Conservation (phyloP, 2,888 invertebrate genomes). For the Papilio gigon region DNA sequence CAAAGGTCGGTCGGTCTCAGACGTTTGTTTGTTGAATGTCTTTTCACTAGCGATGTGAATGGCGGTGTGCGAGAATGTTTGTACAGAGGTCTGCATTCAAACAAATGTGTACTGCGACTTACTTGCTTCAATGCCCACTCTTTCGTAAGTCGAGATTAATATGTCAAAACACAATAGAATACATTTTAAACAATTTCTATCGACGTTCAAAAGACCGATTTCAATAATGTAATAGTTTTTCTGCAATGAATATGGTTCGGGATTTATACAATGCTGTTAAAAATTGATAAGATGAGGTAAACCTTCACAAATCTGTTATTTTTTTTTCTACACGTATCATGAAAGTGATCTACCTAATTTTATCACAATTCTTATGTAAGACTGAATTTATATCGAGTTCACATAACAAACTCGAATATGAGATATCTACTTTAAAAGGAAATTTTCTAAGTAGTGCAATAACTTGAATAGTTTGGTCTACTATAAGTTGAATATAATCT, state of each 20-base stretch:
- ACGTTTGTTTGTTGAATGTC: constrained; percentile 36
- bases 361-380: neutral
- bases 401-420: neutral
- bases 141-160: constrained; percentile 33
- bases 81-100: constrained; percentile 37
- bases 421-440: neutral
- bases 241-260: constrained; percentile 1
- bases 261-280: neutral
- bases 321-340: neutral
- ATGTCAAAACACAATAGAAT: constrained; percentile 31
- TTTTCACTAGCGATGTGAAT: constrained; percentile 38
- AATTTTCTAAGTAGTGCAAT: constrained; percentile 21
- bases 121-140: constrained; percentile 29
- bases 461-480: constrained; percentile 26
- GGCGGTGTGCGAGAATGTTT: constrained; percentile 34
- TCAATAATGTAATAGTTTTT: neutral
- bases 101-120: constrained; percentile 34
- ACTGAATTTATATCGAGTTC: neutral
- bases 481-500: constrained; percentile 30
- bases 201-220: neutral
- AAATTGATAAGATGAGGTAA: neutral
- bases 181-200: constrained; percentile 31
- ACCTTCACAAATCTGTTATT: neutral
- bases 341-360: neutral
- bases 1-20: constrained; percentile 23